A percentile compares a stretch with the other conserved stretches of the same genome.
Conservation (phyloP, 2,888 invertebrate species). For the Platycheirus albimanus region DNA sequence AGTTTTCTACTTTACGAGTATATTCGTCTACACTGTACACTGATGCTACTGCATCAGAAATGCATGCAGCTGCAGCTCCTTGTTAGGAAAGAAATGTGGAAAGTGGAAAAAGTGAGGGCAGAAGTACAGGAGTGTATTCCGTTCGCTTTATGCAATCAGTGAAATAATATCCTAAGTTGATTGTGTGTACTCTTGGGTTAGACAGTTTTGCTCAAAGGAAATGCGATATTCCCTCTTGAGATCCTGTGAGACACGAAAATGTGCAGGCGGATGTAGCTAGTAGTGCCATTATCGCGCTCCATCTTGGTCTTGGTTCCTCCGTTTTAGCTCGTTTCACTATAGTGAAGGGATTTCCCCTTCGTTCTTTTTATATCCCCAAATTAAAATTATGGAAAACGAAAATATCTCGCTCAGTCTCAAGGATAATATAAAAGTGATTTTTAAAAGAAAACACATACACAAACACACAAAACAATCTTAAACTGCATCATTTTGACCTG, state of each 20-base stretch:
- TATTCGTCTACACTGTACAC: too few relatives aligned
- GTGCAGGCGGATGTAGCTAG: slow-evolving; percentile 59
- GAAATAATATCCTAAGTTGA: slow-evolving; percentile 74
- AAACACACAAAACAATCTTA: slow-evolving; percentile 19
- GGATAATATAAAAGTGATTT: slow-evolving; percentile 31
- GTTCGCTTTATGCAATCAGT: slow-evolving; percentile 73
- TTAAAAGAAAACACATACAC: neutral
- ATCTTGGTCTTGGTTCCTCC: slow-evolving; percentile 36
- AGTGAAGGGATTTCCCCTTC: slow-evolving; percentile 43
- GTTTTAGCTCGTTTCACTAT: slow-evolving; percentile 47
- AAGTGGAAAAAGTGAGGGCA: neutral
- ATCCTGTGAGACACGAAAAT: slow-evolving; percentile 41
- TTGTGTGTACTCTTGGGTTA: slow-evolving; percentile 73
- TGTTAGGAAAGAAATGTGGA: neutral
- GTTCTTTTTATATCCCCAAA: slow-evolving; percentile 31
- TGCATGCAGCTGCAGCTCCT: slow-evolving; percentile 25
- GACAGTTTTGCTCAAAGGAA: slow-evolving; percentile 72
- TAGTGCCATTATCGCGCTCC: slow-evolving; percentile 58
- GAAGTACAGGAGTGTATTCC: slow-evolving; percentile 50
- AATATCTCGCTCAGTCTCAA: slow-evolving; percentile 32
- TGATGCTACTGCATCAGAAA: slow-evolving; percentile 35
- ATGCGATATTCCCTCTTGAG: slow-evolving; percentile 61
- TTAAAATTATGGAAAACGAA: slow-evolving; percentile 65
- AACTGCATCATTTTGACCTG: slow-evolving; percentile 37
- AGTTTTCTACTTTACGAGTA: slow-evolving; percentile 69